phyloP scores from a whole-genome alignment of 2,113 vertebrate species.

The Capreolus pygargus region DNA sequence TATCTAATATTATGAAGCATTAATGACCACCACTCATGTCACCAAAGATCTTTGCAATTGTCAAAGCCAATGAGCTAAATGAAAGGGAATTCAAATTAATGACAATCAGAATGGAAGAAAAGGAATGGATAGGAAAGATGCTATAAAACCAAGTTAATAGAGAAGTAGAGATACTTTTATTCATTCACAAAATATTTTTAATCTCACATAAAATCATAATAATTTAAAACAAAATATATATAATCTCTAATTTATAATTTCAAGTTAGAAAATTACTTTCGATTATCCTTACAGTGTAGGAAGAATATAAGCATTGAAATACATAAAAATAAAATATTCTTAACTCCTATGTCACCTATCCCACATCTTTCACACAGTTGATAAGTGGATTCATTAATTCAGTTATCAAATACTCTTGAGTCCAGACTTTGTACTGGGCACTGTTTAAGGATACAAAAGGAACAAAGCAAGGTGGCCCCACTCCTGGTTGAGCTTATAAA shows the following conservation, averaged over 20 bases:
- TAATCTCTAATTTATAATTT: neutral
- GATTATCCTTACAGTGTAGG: neutral
- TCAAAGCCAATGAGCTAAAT: neutral
- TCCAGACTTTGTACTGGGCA: neutral
- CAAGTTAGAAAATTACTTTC: neutral
- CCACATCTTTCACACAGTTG: neutral
- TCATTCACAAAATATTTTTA: neutral
- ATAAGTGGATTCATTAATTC: neutral
- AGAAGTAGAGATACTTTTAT: neutral
- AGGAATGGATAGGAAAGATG: neutral
- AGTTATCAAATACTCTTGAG: neutral
- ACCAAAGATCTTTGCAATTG: neutral
- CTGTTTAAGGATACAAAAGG: neutral
- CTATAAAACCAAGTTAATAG: neutral
- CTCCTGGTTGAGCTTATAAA: neutral
- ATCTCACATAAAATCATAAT: neutral
- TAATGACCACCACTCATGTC: neutral
- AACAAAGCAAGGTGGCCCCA: neutral
- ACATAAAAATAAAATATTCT: neutral
- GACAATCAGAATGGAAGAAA: neutral
- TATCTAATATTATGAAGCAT: neutral
- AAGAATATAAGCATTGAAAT: neutral
- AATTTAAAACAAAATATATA: neutral
- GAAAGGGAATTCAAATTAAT: neutral
- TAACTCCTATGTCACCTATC: neutral